A percentile compares a stretch with the other conserved stretches of the same genome.
Conservation (phyloP, 2,888 invertebrate genomes). For the Eucera pruinosa region DNA sequence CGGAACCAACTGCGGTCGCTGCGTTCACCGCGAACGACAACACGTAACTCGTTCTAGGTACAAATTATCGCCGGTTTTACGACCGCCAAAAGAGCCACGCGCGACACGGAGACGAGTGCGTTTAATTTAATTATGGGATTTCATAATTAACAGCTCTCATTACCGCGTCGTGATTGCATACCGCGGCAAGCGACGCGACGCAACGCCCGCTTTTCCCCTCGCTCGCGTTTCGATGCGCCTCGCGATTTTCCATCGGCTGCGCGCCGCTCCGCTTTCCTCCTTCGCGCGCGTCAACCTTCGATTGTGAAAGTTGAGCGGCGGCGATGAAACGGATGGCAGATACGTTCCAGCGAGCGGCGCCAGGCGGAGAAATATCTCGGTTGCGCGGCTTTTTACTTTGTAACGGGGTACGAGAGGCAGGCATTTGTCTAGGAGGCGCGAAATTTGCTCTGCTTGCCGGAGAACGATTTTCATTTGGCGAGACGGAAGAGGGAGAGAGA, state of each 20-base stretch:
- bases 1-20: slow-evolving; percentile 51
- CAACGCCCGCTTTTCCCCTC: background rate
- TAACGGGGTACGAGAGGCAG: too few species aligned
- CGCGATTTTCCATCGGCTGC: too few species aligned
- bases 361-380: too few species aligned
- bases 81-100: slow-evolving; percentile 64
- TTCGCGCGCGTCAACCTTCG: too few species aligned
- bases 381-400: background rate
- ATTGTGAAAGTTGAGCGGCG: too few species aligned
- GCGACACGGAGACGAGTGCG: slow-evolving; percentile 58
- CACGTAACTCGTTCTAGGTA: slow-evolving; percentile 62
- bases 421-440: background rate
- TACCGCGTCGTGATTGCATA: slow-evolving; percentile 68
- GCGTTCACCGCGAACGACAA: slow-evolving; percentile 61
- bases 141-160: slow-evolving; percentile 73
- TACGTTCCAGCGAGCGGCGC: too few species aligned
- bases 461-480: too few species aligned
- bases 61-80: slow-evolving; percentile 69
- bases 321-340: too few species aligned
- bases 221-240: background rate
- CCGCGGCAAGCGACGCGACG: slow-evolving; percentile 4
- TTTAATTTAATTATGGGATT: slow-evolving; percentile 74
- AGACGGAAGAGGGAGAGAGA: too few species aligned
- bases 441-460: slow-evolving; percentile 4
- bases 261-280: too few species aligned